Conservation (phyloP, 2,888 invertebrate species). For the Strigamia maritima region DNA sequence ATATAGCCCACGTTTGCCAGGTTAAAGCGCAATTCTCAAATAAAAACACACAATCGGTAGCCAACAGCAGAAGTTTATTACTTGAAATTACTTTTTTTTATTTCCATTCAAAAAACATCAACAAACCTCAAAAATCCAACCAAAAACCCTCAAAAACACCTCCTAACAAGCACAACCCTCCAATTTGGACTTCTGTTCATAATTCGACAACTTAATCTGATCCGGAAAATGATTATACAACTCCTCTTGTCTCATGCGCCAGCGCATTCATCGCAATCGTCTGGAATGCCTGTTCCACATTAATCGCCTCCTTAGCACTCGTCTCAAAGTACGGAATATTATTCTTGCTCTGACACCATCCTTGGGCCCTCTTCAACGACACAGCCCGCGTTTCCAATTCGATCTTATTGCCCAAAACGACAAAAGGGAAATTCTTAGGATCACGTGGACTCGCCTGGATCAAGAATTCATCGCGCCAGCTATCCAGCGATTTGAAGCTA, state of each 20-base stretch:
- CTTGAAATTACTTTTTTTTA: too few relatives aligned
- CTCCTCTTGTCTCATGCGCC: slow-evolving; percentile 75
- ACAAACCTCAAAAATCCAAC: too few relatives aligned
- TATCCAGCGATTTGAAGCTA: slow-evolving; percentile 97
- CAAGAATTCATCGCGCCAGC: slow-evolving; percentile 98
- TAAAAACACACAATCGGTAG: too few relatives aligned
- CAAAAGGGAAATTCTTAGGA: slow-evolving; percentile 99
- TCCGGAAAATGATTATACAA: slow-evolving; percentile 97
- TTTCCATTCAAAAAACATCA: too few relatives aligned
- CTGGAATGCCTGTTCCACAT: slow-evolving; percentile 98
- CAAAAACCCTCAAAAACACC: too few relatives aligned
- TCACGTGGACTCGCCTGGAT: slow-evolving; percentile 93
- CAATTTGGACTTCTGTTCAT: slow-evolving; percentile 45
- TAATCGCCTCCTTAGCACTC: slow-evolving; percentile 97
- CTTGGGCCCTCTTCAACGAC: slow-evolving; percentile 86
- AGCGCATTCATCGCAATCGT: slow-evolving; percentile 97
- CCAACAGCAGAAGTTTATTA: too few relatives aligned
- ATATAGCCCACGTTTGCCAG: too few relatives aligned
- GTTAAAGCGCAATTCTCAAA: too few relatives aligned
- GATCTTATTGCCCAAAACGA: slow-evolving; percentile 96
- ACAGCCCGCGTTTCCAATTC: slow-evolving; percentile 87
- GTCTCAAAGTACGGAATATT: slow-evolving; percentile 99
- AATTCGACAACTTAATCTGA: slow-evolving; percentile 74
- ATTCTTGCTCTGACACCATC: slow-evolving; percentile 99
- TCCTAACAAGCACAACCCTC: slow-evolving; percentile 48